Evolutionary conservation across 1,140 invertebrate genomes (phyloP), one percentile per base, ranked within the genome.

Genomic region (Lerema accius): DNA sequence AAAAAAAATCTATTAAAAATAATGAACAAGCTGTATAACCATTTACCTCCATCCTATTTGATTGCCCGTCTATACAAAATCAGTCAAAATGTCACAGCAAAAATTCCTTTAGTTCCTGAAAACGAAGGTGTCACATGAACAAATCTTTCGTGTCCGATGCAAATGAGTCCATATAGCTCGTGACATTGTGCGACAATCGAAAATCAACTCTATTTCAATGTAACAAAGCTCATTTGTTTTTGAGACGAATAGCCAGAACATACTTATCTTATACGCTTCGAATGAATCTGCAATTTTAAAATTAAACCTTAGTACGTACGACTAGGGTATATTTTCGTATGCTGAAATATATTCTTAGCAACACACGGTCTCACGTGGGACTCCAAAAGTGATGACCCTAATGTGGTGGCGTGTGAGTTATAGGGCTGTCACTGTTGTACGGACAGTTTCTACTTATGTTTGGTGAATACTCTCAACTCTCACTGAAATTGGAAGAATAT

Each of bases 361-460:
- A 42, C 14, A 17, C 17, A 19, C 32, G 19, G 7, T 40, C 40
- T 56, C 53, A 56, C 53, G 53, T 45, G 53, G 53, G 53, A 56
- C 53, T 45, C n/a, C 23, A 23, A 32, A 56, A 56, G 53, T 56
- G 53, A 56, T 56, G 53, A 56, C 53, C 53, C 53, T 56, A 56
- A 56, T 56, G 40, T 23, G 53, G 39, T 56, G 53, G 53, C 40
- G 53, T 53, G 53, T 56, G 40, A 56, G 53, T 56, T 56, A 56
- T 56, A 56, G 53, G 53, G 53, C 45, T 56, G 53, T 56, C 53
- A 45, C 13, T 15, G 16, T 11, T n/a, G 32, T 55, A 28, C 39
- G 51, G 51, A 26, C 51, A 39, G 39, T 55, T 37, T 37, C 35
- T 35, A 17, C 39, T 55, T 55, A 43, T 55, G 43, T 55, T 43